A percentile compares a stretch with the other conserved stretches of the same genome.
Evolutionary conservation across 2,797 vertebrate species (phyloP).

Genomic region (Galaxias olidus): DNA sequence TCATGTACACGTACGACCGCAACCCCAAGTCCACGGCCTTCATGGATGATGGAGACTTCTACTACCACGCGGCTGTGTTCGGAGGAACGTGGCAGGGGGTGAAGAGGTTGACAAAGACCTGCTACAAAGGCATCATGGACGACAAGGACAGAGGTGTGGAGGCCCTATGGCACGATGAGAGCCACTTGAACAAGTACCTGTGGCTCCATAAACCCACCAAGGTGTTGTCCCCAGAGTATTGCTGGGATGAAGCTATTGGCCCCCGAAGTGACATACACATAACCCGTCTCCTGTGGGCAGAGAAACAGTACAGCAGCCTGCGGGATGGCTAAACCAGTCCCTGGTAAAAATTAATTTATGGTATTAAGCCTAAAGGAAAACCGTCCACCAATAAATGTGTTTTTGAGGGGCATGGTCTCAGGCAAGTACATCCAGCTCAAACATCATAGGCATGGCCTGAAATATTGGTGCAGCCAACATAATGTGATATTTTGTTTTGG

Average conservation of each 20-base stretch:
- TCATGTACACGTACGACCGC: constrained; percentile 54
- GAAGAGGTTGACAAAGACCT: constrained; percentile 53
- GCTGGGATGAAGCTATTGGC: constrained; percentile 61
- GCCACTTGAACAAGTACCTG: constrained; percentile 74
- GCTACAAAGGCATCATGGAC: constrained; percentile 63
- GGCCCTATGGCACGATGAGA: constrained; percentile 75
- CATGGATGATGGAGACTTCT: constrained; percentile 68
- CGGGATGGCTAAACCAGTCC: constrained; percentile 14
- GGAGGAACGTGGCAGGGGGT: constrained; percentile 67
- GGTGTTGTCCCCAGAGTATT: constrained; percentile 75
- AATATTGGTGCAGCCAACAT: too few species aligned
- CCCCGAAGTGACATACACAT: constrained; percentile 50
- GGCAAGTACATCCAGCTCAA: too few species aligned
- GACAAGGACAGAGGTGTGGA: constrained; percentile 68
- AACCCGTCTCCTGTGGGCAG: constrained; percentile 68
- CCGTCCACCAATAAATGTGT: too few species aligned
- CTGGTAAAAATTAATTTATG: too few species aligned
- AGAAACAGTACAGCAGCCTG: constrained; percentile 64
- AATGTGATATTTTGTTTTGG: too few species aligned
- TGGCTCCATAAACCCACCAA: constrained; percentile 70
- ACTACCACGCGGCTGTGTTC: constrained; percentile 75
- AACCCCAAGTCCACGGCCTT: constrained; percentile 66
- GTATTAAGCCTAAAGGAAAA: too few species aligned
- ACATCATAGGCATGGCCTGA: too few species aligned
- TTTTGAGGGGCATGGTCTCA: too few species aligned